phyloP scores from a whole-genome alignment of 2,113 vertebrate species.

The Rhinoptilus africanus region DNA sequence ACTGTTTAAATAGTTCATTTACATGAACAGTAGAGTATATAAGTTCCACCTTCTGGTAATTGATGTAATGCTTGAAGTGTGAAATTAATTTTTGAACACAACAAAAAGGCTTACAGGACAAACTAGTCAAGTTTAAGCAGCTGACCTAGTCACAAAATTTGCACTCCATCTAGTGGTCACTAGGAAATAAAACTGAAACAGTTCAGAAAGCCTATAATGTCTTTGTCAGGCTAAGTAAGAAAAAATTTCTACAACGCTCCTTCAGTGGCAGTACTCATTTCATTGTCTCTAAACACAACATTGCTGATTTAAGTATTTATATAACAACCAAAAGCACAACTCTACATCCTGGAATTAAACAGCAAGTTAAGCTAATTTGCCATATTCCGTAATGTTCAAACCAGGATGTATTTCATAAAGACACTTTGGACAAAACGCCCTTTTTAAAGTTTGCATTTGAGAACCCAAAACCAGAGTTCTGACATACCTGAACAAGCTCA shows the following conservation, averaged over 20 bases:
- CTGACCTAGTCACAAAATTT: not conserved
- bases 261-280: not conserved
- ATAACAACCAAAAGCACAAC: not conserved
- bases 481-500: slow-evolving; percentile 93
- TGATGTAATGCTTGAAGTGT: not conserved
- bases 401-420: not conserved
- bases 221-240: not conserved
- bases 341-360: not conserved
- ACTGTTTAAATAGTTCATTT: not conserved
- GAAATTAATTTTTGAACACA: not conserved
- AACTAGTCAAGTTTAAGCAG: not conserved
- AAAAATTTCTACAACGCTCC: not conserved
- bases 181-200: not conserved
- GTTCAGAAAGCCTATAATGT: not conserved
- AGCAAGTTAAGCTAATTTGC: not conserved
- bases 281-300: not conserved
- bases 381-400: accelerated
- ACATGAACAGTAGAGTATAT: not conserved
- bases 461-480: not conserved
- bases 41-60: not conserved
- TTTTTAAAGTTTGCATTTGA: not conserved
- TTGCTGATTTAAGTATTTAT: not conserved
- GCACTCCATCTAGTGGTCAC: slow-evolving; percentile 44
- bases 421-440: not conserved
- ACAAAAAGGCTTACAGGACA: not conserved